Conservation (phyloP, 2,797 vertebrate species). For the Spinus olivaceus region DNA sequence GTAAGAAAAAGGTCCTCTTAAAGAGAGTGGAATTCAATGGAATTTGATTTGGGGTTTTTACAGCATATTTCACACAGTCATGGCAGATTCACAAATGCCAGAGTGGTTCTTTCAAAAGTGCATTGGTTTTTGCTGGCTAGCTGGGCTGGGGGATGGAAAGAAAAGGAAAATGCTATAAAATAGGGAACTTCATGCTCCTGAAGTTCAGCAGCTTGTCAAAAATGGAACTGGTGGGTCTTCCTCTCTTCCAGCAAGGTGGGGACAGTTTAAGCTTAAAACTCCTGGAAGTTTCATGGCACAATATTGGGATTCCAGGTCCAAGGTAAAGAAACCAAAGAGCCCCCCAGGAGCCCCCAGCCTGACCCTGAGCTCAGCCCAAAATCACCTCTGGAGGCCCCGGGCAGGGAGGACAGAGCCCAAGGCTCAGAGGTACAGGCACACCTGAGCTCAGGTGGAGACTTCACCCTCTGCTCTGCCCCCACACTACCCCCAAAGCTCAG, state of each 20-base stretch:
- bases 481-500: not conserved
- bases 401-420: conserved; percentile 81
- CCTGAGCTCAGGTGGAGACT: not conserved
- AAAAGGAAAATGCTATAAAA: not conserved
- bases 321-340: conserved; percentile 83
- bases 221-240: not conserved
- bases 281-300: not conserved
- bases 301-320: conserved; percentile 73
- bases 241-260: not conserved
- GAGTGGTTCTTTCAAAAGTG: not conserved
- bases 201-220: not conserved
- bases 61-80: not conserved
- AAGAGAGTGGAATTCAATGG: not conserved
- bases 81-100: not conserved
- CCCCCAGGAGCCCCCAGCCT: conserved; percentile 75
- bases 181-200: not conserved
- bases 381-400: conserved; percentile 78
- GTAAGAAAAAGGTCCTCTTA: not conserved
- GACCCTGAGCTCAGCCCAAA: conserved; percentile 76
- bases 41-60: not conserved
- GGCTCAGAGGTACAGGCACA: conserved; percentile 80
- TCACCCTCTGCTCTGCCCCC: not conserved
- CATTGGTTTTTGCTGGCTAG: not conserved
- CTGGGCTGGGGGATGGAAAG: not conserved
- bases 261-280: not conserved